phyloP scores from a whole-genome alignment of 2,797 vertebrate genomes.

The Megaceryle alcyon region DNA sequence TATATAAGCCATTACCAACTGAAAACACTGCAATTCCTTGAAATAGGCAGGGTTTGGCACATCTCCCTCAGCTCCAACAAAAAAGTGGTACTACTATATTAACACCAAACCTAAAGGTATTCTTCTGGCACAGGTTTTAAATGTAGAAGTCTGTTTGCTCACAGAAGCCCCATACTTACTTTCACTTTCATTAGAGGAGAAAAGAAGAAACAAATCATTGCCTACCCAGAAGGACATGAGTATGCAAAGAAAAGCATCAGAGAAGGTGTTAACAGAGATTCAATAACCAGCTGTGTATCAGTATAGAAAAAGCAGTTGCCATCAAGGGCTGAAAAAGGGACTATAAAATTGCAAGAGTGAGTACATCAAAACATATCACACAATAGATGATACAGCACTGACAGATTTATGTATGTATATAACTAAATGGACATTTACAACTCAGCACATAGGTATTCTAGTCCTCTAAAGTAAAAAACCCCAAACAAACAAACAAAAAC shows the following conservation, averaged over 20 bases:
- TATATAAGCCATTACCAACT: not conserved
- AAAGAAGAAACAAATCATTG: not conserved
- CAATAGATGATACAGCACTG: accelerated
- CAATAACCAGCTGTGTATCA: not conserved
- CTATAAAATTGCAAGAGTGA: not conserved
- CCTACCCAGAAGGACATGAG: not conserved
- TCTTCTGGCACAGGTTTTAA: not conserved
- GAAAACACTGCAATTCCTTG: not conserved
- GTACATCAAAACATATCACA: not conserved
- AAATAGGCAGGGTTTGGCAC: not conserved
- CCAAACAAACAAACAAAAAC: too few species aligned
- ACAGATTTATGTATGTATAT: not conserved
- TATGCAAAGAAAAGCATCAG: not conserved
- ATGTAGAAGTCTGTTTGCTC: not conserved
- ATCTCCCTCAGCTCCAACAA: not conserved
- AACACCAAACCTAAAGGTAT: not conserved
- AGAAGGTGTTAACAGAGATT: not conserved
- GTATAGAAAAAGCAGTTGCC: not conserved
- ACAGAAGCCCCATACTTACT: not conserved
- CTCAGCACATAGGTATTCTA: not conserved
- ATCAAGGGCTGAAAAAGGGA: not conserved
- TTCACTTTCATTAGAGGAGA: not conserved
- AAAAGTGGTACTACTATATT: not conserved
- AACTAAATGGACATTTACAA: not conserved
- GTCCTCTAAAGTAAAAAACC: not conserved